Evolutionary conservation across 1,140 invertebrate species (phyloP), one percentile per base, ranked within the genome.

Genomic region (Coenobita brevimanus): DNA sequence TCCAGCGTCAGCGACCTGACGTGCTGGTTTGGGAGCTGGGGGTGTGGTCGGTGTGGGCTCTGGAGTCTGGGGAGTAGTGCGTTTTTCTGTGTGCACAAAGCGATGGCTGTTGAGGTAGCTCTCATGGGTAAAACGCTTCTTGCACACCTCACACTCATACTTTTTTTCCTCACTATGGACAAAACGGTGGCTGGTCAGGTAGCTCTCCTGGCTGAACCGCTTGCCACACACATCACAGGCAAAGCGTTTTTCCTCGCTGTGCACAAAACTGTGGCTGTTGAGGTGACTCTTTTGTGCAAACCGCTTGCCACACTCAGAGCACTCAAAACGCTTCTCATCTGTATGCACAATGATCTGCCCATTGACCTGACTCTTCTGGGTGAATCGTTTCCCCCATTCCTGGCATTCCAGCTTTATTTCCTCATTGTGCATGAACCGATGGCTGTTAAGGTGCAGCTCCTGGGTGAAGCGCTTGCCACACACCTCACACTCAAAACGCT

Each of bases 391-490:
- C 15, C 82, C 82, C 82, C 82, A 85, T 41, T 85, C 82, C 30
- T 85, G 82, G 43, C 82, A 85, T 36, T 85, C 82, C 30, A 75
- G 71, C 43, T 85, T 85, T 54, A 98, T 92, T 92, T 98, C 97
- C 92, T 98, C 97, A 92, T 98, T 98, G 50, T 85, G 82, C 82
- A 85, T 85, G 50, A 54, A 85, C 50, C 82, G 50, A 24, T 85
- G 82, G 71, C 82, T 85, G 54, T 85, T 85, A 27, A 85, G 50
- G 33, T 85, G 82, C n/a, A 85, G 17, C 50, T 85, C 82, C 89
- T 97, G 94, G 0, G 97, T 97, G 91, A 98, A 98, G 0, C 96
- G 96, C 92, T 98, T 98, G 0, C 95, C 96, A 91, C 97, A 98
- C 64, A 95, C 94, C 75, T 97, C 96, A 92, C 97, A 98, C 90